Evolutionary conservation across 1,140 invertebrate species (phyloP).

Genomic region (Drosophila kohkoa): DNA sequence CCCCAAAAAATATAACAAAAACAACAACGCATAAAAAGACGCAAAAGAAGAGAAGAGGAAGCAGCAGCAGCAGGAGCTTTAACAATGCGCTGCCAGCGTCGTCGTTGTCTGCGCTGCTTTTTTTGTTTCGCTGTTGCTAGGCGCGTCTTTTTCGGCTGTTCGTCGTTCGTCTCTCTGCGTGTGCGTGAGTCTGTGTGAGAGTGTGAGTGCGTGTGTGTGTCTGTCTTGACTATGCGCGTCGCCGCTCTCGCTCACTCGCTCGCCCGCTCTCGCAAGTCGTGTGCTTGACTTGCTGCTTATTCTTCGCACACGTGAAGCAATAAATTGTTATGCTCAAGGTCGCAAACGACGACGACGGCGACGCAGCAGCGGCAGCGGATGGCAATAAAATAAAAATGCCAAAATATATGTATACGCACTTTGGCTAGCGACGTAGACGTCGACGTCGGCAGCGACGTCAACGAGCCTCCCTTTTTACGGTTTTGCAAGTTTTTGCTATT

Average conservation of each 20-base stretch:
- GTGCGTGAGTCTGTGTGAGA: slow-evolving; percentile 18
- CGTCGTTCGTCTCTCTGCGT: slow-evolving; percentile 14
- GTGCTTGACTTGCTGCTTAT: slow-evolving; percentile 37
- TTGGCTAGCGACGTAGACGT: slow-evolving; percentile 25
- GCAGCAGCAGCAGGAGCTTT: slow-evolving; percentile 32
- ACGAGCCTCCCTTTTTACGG: slow-evolving; percentile 71
- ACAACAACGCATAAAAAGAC: not conserved
- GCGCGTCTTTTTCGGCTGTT: slow-evolving; percentile 50
- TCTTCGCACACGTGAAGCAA: slow-evolving; percentile 81
- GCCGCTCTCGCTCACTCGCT: not conserved
- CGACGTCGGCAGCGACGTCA: slow-evolving; percentile 41
- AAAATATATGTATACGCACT: slow-evolving; percentile 22
- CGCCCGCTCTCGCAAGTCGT: slow-evolving; percentile 29
- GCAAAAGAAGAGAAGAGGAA: not conserved
- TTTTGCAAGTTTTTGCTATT: slow-evolving; percentile 22
- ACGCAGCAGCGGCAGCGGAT: slow-evolving; percentile 4
- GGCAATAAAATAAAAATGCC: slow-evolving; percentile 3
- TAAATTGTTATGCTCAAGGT: slow-evolving; percentile 82
- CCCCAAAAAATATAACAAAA: slow-evolving; percentile 22
- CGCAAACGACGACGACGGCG: slow-evolving; percentile 50
- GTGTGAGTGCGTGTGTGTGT: slow-evolving; percentile 22
- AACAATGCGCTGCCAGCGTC: slow-evolving; percentile 25
- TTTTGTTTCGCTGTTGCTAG: slow-evolving; percentile 56
- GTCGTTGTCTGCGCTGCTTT: not conserved
- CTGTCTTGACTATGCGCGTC: slow-evolving; percentile 6